Percentiles rank a stretch among this genome's conserved stretches.
phyloP scores from a whole-genome alignment of 2,888 invertebrate genomes.

The Epinotia brunnichana region DNA sequence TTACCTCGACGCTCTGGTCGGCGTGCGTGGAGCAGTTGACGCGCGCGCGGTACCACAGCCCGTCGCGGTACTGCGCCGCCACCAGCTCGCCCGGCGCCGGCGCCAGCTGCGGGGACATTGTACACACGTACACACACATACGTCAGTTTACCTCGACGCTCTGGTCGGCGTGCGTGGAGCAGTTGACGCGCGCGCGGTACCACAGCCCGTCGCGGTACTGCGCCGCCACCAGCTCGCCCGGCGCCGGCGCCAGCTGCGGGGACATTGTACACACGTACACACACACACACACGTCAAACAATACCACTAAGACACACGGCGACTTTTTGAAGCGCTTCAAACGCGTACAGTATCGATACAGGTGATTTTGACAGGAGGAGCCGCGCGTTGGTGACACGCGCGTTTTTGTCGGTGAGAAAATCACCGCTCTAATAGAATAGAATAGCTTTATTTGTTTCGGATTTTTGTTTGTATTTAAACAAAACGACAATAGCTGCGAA shows the following conservation, averaged over 20 bases:
- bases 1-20: constrained; percentile 71
- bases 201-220: constrained; percentile 69
- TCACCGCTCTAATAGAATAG: no score
- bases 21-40: constrained; percentile 60
- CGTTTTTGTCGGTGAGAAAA: no score
- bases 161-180: constrained; percentile 62
- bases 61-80: constrained; percentile 71
- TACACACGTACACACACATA: background rate
- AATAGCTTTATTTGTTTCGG: no score
- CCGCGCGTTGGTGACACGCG: no score
- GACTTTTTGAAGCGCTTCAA: no score
- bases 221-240: constrained; percentile 75
- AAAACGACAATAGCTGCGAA: no score
- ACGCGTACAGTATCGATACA: no score
- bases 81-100: constrained; percentile 75
- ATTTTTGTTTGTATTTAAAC: no score
- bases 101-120: constrained; percentile 55
- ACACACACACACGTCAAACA: background rate
- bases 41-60: constrained; percentile 72
- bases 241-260: constrained; percentile 66
- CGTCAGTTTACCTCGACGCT: constrained; percentile 72
- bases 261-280: background rate
- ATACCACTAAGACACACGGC: no score
- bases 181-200: constrained; percentile 71
- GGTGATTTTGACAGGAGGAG: no score